These are phyloP conservation scores for Laupala kohalensis DNA, from an alignment of 1,140 invertebrate species.

Conservation along the genomic window DNA sequence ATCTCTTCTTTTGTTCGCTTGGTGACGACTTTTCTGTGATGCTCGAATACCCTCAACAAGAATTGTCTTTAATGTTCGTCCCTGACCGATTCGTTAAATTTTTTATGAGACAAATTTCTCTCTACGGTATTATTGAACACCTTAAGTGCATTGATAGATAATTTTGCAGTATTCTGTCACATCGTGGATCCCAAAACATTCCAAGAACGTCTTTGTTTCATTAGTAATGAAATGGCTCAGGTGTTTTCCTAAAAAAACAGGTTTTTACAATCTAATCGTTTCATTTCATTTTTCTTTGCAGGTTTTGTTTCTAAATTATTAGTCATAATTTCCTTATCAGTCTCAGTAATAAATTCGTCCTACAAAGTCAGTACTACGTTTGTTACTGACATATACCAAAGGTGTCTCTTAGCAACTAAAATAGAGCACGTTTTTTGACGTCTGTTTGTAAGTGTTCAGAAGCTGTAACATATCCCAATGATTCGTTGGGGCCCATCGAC, in stretches of 20 bases:
- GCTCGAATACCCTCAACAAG: slow-evolving; percentile 8
- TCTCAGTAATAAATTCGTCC: not conserved
- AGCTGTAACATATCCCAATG: slow-evolving; percentile 12
- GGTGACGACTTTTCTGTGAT: slow-evolving; percentile 11
- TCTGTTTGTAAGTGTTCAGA: not conserved
- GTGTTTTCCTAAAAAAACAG: not conserved
- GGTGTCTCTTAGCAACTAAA: not conserved
- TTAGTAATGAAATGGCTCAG: not conserved
- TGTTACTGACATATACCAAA: not conserved
- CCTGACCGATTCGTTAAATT: not conserved
- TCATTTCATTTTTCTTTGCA: not conserved
- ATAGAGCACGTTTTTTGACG: slow-evolving; percentile 1
- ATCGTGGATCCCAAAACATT: not conserved
- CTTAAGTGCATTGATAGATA: not conserved
- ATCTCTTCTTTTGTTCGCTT: slow-evolving; percentile 8
- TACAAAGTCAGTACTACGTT: not conserved
- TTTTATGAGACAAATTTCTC: not conserved
- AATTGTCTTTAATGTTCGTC: slow-evolving; percentile 1
- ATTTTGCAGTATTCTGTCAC: not conserved
- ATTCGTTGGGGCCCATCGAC: slow-evolving; percentile 14
- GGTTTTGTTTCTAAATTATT: not conserved
- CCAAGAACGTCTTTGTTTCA: not conserved
- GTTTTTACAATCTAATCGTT: not conserved
- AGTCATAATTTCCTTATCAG: not conserved
- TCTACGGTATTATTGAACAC: slow-evolving; percentile 1